Evolutionary conservation across 2,888 invertebrate species (phyloP).

Genomic region (Hirtodrosophila histrioides): DNA sequence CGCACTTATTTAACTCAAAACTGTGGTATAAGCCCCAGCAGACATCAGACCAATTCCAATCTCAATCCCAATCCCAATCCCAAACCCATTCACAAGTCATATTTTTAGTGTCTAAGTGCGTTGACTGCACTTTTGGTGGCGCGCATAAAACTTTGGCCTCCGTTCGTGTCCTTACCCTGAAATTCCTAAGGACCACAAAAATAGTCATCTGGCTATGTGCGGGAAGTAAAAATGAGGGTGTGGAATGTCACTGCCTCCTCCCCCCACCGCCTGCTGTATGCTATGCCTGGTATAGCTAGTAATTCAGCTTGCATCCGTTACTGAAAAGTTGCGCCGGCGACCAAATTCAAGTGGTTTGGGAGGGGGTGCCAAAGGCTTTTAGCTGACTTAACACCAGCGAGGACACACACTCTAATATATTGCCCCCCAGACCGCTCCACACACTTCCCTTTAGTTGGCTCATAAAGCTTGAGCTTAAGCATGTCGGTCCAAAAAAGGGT

Average conservation of each 20-base stretch:
- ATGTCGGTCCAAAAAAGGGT: slow-evolving; percentile 69
- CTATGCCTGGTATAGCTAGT: slow-evolving; percentile 29
- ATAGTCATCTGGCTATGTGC: slow-evolving; percentile 60
- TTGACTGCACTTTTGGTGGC: slow-evolving; percentile 70
- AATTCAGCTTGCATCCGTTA: slow-evolving; percentile 71
- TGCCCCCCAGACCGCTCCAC: slow-evolving; percentile 5
- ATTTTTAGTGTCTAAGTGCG: slow-evolving; percentile 68
- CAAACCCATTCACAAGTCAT: slow-evolving; percentile 58
- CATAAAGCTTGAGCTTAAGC: slow-evolving; percentile 74
- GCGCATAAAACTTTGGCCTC: slow-evolving; percentile 65
- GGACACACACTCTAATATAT: slow-evolving; percentile 64
- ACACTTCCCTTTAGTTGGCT: slow-evolving; percentile 57
- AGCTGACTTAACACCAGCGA: slow-evolving; percentile 73
- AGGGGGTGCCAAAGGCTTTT: slow-evolving; percentile 61
- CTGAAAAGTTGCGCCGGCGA: slow-evolving; percentile 66
- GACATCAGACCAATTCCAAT: slow-evolving; percentile 35
- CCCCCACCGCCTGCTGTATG: background rate
- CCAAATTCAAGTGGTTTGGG: slow-evolving; percentile 72
- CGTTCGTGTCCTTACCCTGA: slow-evolving; percentile 2
- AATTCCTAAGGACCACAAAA: slow-evolving; percentile 33
- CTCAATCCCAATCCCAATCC: slow-evolving; percentile 9
- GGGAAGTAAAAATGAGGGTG: slow-evolving; percentile 16
- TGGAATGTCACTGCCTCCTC: slow-evolving; percentile 3
- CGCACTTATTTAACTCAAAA: slow-evolving; percentile 56
- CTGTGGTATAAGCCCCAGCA: slow-evolving; percentile 27